Base-by-base conservation (phyloP, 2,113 vertebrate genomes). In the Halichoeres trimaculatus region DNA sequence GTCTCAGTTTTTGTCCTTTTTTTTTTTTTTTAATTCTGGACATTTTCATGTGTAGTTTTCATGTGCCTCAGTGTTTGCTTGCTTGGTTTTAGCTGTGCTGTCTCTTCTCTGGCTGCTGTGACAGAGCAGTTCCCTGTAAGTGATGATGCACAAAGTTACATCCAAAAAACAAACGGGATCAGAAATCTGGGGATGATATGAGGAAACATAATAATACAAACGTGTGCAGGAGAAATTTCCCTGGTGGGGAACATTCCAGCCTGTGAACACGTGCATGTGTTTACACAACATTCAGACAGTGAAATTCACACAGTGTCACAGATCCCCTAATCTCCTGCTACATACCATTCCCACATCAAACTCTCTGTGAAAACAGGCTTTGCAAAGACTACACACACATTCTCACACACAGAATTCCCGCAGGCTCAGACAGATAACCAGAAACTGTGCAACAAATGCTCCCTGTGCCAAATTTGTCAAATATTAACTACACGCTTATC, bases 271-370 rank as follows among this genome's bases (percentile, higher is more conserved):
- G 10, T 60, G 77, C 13, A 52, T 10, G 0, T 76, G 75, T 66
- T 68, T 61, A 51, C 67, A 72, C 55, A 74, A 79, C 58, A 50
- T 57, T 48, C 58, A 65, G 63, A 76, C 19, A 23, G 5, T 59
- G 20, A 23, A 10, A 77, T 24, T 41, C 71, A 72, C 72, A 71
- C 63, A 62, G 12, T 79, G 57, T 80, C 82, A 61, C 73, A 61
- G 70, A 58, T 35, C 64, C 76, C 55, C 85, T 85, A 88, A 91
- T 88, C 88, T 88, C 63, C 76, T 2, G 56, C 80, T 78, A 81
- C 89, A 90, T 88, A 91, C 88, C 88, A 83, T 90, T 93, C 91
- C 88, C 90, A 93, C 87, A 90, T 89, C 40, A 80, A 78, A 89
- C 64, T 70, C 52, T 70, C 83, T 88, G 85, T 79, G 80, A 88